phyloP scores from a whole-genome alignment of 2,797 vertebrate species.

The Atherinosoma microstoma region DNA sequence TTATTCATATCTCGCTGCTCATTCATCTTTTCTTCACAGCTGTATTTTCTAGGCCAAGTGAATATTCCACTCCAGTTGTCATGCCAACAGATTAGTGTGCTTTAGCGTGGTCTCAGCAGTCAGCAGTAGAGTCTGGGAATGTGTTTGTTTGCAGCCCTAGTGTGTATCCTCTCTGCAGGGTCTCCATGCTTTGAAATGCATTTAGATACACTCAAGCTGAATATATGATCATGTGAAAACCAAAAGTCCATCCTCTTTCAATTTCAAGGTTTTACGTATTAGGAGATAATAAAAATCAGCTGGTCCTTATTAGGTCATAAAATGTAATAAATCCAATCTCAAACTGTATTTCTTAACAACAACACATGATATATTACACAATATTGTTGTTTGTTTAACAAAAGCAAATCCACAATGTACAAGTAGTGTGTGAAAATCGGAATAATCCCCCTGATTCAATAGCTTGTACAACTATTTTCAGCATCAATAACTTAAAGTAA shows the following conservation, averaged over 20 bases:
- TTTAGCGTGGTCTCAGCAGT: conserved; percentile 57
- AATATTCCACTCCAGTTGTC: conserved; percentile 81
- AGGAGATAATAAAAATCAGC: neutral
- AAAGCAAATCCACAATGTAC: neutral
- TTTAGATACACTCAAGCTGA: conserved; percentile 36
- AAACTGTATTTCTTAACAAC: neutral
- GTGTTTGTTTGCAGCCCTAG: conserved; percentile 7
- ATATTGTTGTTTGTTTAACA: neutral
- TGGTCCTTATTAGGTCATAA: neutral
- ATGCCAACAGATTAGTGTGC: conserved; percentile 80
- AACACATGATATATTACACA: neutral
- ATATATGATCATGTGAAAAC: neutral
- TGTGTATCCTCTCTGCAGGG: conserved; percentile 36
- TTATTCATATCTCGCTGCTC: conserved; percentile 65
- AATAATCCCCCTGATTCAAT: neutral
- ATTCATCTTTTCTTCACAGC: conserved; percentile 80
- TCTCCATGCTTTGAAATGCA: conserved; percentile 37
- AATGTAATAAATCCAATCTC: too few species aligned
- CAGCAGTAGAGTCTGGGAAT: conserved; percentile 32
- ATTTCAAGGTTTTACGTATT: neutral
- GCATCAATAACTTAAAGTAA: too few species aligned
- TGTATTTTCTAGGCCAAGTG: conserved; percentile 80
- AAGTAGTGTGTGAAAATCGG: neutral
- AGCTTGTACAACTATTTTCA: neutral
- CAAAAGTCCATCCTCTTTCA: neutral